phyloP scores from a whole-genome alignment of 2,113 vertebrate species.

The Zingel zingel region DNA sequence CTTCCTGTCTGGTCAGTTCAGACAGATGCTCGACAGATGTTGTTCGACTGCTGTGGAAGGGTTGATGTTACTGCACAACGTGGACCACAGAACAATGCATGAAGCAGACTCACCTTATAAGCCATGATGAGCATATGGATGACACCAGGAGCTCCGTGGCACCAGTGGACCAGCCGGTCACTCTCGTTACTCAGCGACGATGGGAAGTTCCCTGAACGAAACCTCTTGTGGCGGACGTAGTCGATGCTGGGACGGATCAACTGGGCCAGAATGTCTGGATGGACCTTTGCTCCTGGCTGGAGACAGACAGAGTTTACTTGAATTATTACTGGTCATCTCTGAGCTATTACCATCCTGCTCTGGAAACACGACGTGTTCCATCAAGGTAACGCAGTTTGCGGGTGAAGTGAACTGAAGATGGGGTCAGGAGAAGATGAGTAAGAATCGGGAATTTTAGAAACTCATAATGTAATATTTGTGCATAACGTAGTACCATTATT shows the following conservation, averaged over 20 bases:
- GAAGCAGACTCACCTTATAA: conserved; percentile 84
- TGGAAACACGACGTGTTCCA: not conserved
- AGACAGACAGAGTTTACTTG: not conserved
- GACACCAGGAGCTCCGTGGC: conserved; percentile 94
- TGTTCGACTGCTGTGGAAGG: too few relatives aligned
- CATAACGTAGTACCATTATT: too few relatives aligned
- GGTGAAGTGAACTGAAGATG: too few relatives aligned
- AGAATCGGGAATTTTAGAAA: too few relatives aligned
- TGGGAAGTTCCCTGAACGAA: conserved; percentile 96
- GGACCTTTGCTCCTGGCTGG: conserved; percentile 91
- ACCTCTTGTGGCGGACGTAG: conserved; percentile 95
- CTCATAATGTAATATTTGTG: too few relatives aligned
- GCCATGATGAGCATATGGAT: conserved; percentile 94
- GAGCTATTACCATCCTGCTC: not conserved
- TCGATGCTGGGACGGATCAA: conserved; percentile 96
- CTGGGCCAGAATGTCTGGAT: conserved; percentile 87
- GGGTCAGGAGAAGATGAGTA: too few relatives aligned
- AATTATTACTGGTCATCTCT: not conserved
- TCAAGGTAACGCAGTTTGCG: too few relatives aligned
- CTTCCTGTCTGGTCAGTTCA: not conserved
- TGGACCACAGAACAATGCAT: not conserved
- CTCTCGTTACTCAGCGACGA: conserved; percentile 97
- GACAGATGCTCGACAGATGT: not conserved
- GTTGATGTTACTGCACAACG: not conserved
- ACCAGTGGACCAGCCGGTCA: conserved; percentile 97